Percentiles rank a stretch among this genome's conserved stretches.
Conservation (phyloP, 37 sponge, comb jelly and placozoan genomes). For the Geodia barretti region DNA sequence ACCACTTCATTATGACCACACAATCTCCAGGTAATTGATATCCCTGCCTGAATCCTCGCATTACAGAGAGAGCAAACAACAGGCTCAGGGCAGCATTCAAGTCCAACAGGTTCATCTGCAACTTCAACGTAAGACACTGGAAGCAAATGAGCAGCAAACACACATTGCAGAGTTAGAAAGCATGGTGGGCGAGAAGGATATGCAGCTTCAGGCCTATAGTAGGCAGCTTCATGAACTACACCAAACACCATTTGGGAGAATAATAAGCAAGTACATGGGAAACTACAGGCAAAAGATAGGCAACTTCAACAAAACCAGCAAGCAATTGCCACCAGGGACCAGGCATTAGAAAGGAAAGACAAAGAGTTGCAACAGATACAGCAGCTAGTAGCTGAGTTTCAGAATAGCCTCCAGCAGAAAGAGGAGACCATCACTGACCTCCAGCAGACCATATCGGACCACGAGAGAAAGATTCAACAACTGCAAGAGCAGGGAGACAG, state of each 20-base stretch:
- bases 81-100: conserved; percentile 30
- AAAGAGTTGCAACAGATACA: background rate
- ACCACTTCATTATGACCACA: background rate
- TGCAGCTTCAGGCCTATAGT: too few species aligned
- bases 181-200: background rate
- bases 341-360: background rate
- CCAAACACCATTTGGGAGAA: too few species aligned
- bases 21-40: too few species aligned
- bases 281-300: too few species aligned
- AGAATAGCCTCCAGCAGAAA: too few species aligned
- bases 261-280: too few species aligned
- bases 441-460: background rate
- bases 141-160: background rate
- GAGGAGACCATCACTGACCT: too few species aligned
- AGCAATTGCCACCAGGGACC: background rate
- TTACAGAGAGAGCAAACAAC: too few species aligned
- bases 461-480: background rate
- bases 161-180: background rate
- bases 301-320: too few species aligned
- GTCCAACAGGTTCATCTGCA: conserved; percentile 8
- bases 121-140: conserved; percentile 45
- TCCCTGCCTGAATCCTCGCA: too few species aligned
- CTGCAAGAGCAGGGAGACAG: background rate
- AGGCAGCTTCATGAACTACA: too few species aligned
- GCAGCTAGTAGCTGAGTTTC: too few species aligned